Evolutionary conservation across 2,888 invertebrate genomes (phyloP).

Genomic region (Eueremaeus valkanovi): DNA sequence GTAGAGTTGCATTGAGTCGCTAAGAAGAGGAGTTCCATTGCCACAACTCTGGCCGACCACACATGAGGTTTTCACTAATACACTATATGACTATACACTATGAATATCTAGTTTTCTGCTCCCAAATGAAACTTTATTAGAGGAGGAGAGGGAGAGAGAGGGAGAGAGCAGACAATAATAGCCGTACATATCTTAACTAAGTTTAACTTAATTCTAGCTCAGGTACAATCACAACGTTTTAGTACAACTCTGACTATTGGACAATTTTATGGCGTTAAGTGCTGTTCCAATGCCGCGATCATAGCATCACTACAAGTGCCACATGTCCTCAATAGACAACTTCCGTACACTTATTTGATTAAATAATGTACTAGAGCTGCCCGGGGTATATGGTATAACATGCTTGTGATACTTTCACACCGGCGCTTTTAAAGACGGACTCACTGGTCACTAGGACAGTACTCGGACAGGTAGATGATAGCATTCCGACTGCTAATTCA

Average conservation of each 20-base stretch:
- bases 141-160: background rate
- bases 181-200: background rate
- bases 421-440: no score
- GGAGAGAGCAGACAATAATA: background rate
- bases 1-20: constrained; percentile 9
- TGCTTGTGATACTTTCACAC: no score
- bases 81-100: background rate
- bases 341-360: constrained; percentile 12
- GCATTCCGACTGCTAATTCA: constrained; percentile 2
- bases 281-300: background rate
- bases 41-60: constrained; percentile 22
- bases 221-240: background rate
- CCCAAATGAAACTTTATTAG: constrained; percentile 8
- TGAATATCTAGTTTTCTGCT: background rate
- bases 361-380: background rate
- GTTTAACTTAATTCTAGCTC: background rate
- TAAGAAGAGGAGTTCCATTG: constrained; percentile 36
- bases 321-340: background rate
- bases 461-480: background rate
- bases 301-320: background rate
- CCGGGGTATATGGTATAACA: background rate
- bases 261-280: constrained; percentile 2
- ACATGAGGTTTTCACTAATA: constrained; percentile 13
- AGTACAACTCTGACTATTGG: background rate
- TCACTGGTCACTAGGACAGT: background rate